phyloP scores from a whole-genome alignment of 2,113 vertebrate genomes.

The Tauraco erythrolophus region DNA sequence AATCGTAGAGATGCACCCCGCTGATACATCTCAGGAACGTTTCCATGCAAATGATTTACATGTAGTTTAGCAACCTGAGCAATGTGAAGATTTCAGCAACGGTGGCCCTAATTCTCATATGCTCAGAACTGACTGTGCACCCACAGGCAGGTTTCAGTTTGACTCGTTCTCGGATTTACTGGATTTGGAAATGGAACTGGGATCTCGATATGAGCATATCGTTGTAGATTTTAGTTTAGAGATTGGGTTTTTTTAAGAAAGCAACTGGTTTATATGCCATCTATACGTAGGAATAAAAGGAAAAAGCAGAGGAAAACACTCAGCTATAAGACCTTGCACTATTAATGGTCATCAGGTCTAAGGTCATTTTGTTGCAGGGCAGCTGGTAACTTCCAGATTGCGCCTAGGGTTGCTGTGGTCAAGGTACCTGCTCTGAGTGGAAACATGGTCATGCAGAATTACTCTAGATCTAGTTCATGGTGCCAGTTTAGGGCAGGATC shows the following conservation, averaged over 20 bases:
- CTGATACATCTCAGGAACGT: not conserved
- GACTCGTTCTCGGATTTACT: not conserved
- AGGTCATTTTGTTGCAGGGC: not conserved
- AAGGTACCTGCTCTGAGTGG: not conserved
- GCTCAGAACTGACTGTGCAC: not conserved
- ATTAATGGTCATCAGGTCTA: not conserved
- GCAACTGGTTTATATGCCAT: not conserved
- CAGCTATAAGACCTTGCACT: not conserved
- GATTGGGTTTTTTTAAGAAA: not conserved
- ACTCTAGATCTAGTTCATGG: not conserved
- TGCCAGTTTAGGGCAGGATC: not conserved
- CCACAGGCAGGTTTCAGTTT: constrained; percentile 31
- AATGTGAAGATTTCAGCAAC: not conserved
- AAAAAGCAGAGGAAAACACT: not conserved
- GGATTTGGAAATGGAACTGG: constrained; percentile 10
- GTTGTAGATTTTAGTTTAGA: not conserved
- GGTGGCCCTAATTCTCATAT: not conserved
- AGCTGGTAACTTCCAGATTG: not conserved
- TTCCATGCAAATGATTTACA: not conserved
- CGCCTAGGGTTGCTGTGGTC: not conserved
- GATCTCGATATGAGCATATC: not conserved
- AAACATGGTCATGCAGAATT: not conserved
- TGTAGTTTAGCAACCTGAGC: not conserved
- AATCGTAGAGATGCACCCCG: not conserved
- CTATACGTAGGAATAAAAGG: not conserved